Evolutionary conservation across 2,888 invertebrate species (phyloP), one percentile per base, ranked within the genome.

Genomic region (Falcaria lacertinaria): DNA sequence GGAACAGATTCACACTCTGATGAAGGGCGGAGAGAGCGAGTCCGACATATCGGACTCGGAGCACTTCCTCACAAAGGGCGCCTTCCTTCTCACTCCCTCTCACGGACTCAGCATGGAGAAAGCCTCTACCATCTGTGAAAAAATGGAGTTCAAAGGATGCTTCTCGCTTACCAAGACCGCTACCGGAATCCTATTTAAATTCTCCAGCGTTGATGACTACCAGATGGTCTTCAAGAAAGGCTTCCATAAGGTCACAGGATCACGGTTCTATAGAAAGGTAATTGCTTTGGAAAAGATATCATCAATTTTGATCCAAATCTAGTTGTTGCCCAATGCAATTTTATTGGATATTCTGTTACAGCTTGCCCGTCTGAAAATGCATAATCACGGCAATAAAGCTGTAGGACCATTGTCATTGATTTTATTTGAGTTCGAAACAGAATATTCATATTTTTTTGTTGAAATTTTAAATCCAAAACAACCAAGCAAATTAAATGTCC

Each of bases 81-180:
- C 96, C 33, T 96, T 96, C 79, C 92, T 96, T 39, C 90, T 96
- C 61, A 96, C 96, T 36, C 96, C 96, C 34, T 95, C 95, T 41
- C 95, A 95, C 83, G 96, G 96, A 70, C 90, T 96, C 61, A 95
- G 94, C 72, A 93, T 96, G 92, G 96, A 96, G 83, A 95, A 95
- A 57, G 96, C 96, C 2, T 94, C 95, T 34, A 90, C 94, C 61
- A 95, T 96, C 69, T 95, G 95, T 86, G 96, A 96, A 90, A 96
- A 96, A 80, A 94, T 96, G 92, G 95, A 94, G 85, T 95, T 96
- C 85, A 93, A 94, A 65, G 95, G 95, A 42, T 94, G 95, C 67
- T 96, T 96, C 87, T 95, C 95, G 58, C 90, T 96, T 61, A 96
- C 96, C 52, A 96, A 95, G 90, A 96, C 96, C 0, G 96, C 96